Base-by-base conservation (phyloP, 2,797 vertebrate species). In the Pristis pectinata region DNA sequence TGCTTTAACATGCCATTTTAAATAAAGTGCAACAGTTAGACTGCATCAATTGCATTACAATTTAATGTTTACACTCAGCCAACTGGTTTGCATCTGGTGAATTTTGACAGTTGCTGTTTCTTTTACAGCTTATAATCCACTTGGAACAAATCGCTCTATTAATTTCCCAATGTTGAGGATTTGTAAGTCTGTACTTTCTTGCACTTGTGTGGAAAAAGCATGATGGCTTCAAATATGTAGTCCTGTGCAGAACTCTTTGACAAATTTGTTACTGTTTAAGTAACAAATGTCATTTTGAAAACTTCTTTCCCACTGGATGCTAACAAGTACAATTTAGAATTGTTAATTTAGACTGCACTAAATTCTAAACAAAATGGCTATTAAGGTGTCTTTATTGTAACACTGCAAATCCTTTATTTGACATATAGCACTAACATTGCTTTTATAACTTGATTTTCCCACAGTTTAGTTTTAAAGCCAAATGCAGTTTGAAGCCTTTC, bases 61-160 rank as follows among this genome's bases (percentile, higher is more conserved):
- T 44, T 93, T 41, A 93, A 93, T 30, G 13, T 11, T 93, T 5
- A 37, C 64, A 70, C 13, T 70, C 70, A 64, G 37, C 44, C 34
- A 74, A 34, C 41, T 70, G 24, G 22, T 74, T n/a, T 67, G 27
- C 70, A 76, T 74, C 49, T 34, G n/a, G 61, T 76, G 30, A 94
- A 94, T 94, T 53, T 79, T 91, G 92, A 74, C 70, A 94, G 92
- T 74, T 94, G 37, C 92, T 34, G n/a, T 76, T 94, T 94, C 70
- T 94, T 56, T 94, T 94, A 30, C 92, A 94, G 92, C 70, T 94
- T 94, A 53, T 94, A 94, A 94, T 74, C 92, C 92, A 94, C 30
- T 94, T 53, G 92, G 92, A 94, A 53, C 92, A 94, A 94, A 76
- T 76, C 70, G 30, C 70, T 53, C 92, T 74, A 34, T 59, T 87